Evolutionary conservation across 2,113 vertebrate genomes (phyloP).

Genomic region (Melanocharis versteri): DNA sequence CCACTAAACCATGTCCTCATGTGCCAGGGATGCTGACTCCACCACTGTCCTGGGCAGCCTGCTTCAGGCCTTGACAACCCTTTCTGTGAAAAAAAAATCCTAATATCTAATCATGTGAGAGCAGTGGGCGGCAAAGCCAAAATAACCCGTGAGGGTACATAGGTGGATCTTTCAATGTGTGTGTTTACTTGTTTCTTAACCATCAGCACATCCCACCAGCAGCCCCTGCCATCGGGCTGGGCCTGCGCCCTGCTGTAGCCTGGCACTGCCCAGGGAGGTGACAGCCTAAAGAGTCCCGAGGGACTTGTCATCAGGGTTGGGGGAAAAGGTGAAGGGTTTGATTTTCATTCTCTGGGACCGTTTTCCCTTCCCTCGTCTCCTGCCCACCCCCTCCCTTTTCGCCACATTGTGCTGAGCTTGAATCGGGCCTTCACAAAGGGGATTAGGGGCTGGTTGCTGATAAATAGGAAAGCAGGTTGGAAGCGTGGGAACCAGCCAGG

Average conservation of each 20-base stretch:
- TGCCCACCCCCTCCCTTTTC: not conserved
- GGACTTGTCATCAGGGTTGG: rapidly evolving
- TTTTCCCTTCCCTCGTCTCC: slow-evolving; percentile 18
- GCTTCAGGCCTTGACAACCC: not conserved
- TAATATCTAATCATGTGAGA: not conserved
- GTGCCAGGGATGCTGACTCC: not conserved
- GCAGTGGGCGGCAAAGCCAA: rapidly evolving
- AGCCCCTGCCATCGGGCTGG: rapidly evolving
- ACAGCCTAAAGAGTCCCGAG: not conserved
- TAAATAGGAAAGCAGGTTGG: slow-evolving; percentile 58
- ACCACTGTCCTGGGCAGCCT: not conserved
- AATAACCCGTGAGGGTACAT: not conserved
- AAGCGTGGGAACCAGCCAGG: slow-evolving; percentile 63
- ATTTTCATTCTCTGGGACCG: not conserved
- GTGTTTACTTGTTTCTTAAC: not conserved
- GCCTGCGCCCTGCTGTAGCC: rapidly evolving
- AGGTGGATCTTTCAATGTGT: not conserved
- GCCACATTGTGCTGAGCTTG: slow-evolving; percentile 58
- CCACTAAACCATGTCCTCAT: not conserved
- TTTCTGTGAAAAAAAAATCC: not conserved
- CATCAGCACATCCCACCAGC: not conserved
- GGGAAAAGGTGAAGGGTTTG: not conserved
- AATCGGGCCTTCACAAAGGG: slow-evolving; percentile 65
- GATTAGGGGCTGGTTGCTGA: slow-evolving; percentile 43
- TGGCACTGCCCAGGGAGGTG: not conserved